phyloP scores from a whole-genome alignment of 2,888 invertebrate genomes.

The Crepidodera aurea region DNA sequence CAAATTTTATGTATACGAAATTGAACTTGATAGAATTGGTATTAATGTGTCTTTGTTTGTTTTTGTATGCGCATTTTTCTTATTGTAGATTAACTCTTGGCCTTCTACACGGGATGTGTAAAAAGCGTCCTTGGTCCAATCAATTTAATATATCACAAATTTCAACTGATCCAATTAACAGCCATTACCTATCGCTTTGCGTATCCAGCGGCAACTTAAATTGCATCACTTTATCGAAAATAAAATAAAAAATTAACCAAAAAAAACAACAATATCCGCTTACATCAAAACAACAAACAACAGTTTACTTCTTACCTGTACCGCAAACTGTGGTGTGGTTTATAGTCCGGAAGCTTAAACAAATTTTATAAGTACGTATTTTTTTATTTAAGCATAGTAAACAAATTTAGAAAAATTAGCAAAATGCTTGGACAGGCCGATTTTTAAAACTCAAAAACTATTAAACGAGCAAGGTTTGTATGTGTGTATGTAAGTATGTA shows the following conservation, averaged over 20 bases:
- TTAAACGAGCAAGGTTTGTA: too few relatives aligned
- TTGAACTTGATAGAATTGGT: too few relatives aligned
- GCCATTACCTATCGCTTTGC: conserved; percentile 1
- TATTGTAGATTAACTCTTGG: too few relatives aligned
- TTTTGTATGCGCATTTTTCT: too few relatives aligned
- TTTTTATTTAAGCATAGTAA: too few relatives aligned
- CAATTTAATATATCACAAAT: background rate
- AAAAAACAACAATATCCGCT: conserved; percentile 39
- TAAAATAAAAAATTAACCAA: conserved; percentile 7
- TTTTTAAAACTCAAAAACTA: too few relatives aligned
- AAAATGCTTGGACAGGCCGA: too few relatives aligned
- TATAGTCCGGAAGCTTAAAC: background rate
- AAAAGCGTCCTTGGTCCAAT: background rate
- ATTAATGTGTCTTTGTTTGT: too few relatives aligned
- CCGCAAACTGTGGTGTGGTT: background rate
- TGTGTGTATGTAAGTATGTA: too few relatives aligned
- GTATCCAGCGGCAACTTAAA: conserved; percentile 5
- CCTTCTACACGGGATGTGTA: background rate
- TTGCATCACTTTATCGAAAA: conserved; percentile 16
- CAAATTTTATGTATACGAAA: too few relatives aligned
- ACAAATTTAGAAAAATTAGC: too few relatives aligned
- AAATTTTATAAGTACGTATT: too few relatives aligned
- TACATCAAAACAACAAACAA: conserved; percentile 31
- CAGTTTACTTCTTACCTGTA: conserved; percentile 3
- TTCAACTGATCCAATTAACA: background rate